A percentile compares a stretch with the other conserved stretches of the same genome.
Evolutionary conservation across 2,797 vertebrate species (phyloP).

Genomic region (Enteromius mattozi): DNA sequence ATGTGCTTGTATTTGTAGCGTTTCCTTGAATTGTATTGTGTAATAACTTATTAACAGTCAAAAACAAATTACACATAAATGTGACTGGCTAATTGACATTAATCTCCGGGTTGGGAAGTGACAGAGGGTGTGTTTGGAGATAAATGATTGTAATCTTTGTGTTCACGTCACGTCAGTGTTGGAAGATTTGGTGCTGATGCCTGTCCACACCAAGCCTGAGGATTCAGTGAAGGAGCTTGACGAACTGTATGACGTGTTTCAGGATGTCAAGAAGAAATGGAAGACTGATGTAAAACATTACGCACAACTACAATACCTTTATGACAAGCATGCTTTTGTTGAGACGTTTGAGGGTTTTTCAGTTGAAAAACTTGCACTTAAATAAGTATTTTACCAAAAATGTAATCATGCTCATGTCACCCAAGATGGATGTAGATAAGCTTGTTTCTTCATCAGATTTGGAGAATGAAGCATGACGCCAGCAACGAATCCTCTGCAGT

Average conservation of each 20-base stretch:
- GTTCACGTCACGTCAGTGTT: constrained; percentile 65
- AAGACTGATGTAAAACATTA: constrained; percentile 70
- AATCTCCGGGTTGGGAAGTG: not conserved
- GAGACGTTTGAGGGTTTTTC: not conserved
- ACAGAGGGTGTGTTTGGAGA: not conserved
- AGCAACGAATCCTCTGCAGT: not conserved
- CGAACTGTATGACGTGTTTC: constrained; percentile 76
- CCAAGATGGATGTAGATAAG: not conserved
- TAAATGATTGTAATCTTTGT: not conserved
- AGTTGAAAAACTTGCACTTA: not conserved
- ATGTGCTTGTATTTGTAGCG: not conserved
- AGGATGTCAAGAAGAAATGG: constrained; percentile 73
- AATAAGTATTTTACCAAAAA: not conserved
- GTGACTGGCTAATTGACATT: not conserved
- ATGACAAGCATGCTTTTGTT: not conserved
- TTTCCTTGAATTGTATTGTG: not conserved
- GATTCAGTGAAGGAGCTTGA: constrained; percentile 78
- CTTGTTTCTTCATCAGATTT: not conserved
- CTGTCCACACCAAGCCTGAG: constrained; percentile 79
- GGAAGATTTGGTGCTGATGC: constrained; percentile 79
- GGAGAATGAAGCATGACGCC: not conserved
- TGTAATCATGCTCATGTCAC: not conserved
- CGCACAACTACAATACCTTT: not conserved
- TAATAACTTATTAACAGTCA: not conserved
- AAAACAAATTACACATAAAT: not conserved